Evolutionary conservation across 2,113 vertebrate species (phyloP).

Genomic region (Salvelinus sp.): DNA sequence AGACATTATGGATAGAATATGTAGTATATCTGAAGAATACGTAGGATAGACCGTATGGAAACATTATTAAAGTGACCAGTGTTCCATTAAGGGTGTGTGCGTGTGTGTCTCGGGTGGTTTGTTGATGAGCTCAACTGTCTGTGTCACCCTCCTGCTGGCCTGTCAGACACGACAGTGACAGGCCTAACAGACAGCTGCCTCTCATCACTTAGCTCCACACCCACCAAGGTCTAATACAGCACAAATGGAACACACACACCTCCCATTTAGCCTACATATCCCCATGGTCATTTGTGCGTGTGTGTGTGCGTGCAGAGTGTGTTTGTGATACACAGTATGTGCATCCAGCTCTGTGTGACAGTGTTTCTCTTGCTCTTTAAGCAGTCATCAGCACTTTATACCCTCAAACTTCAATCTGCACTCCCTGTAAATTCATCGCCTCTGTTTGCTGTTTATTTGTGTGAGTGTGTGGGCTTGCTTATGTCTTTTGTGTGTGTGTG

Average conservation of each 20-base stretch:
- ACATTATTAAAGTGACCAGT: too few relatives aligned
- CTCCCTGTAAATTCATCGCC: background rate
- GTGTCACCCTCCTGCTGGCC: background rate
- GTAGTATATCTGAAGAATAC: too few relatives aligned
- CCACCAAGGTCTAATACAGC: background rate
- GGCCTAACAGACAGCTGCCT: background rate
- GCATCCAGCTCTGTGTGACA: background rate
- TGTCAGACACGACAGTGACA: background rate
- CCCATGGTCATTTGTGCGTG: too few relatives aligned
- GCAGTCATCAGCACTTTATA: too few relatives aligned
- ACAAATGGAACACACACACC: conserved; percentile 2
- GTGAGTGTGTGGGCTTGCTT: conserved; percentile 1
- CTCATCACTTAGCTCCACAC: background rate
- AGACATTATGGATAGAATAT: too few relatives aligned
- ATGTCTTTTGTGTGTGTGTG: conserved; percentile 2
- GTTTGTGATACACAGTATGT: too few relatives aligned
- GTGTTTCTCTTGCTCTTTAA: too few relatives aligned
- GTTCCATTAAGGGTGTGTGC: background rate
- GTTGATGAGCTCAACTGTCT: background rate
- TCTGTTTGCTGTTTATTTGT: background rate
- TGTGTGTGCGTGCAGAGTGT: too few relatives aligned
- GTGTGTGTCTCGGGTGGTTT: background rate
- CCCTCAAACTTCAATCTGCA: background rate
- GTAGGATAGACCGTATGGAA: background rate
- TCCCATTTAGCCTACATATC: background rate